Evolutionary conservation across 2,888 invertebrate genomes (phyloP).

Genomic region (Acrobasis suavella): DNA sequence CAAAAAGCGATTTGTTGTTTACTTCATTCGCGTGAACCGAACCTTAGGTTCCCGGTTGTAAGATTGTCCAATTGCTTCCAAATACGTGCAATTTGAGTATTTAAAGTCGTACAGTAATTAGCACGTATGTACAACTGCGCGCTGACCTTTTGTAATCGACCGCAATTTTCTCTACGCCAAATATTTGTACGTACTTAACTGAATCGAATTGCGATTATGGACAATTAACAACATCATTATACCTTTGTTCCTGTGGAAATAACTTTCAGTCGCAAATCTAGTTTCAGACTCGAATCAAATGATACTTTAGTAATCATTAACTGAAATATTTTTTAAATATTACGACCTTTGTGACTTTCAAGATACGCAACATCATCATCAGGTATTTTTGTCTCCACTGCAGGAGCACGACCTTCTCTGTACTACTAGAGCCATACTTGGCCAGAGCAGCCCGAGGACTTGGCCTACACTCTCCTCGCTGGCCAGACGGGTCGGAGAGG

Average conservation of each 20-base stretch:
- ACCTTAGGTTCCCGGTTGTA: not conserved
- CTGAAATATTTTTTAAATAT: no score
- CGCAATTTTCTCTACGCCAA: slow-evolving; percentile 18
- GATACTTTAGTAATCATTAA: no score
- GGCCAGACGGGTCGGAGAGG: no score
- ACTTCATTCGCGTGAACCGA: not conserved
- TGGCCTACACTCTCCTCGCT: no score
- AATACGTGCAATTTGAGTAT: slow-evolving; percentile 11
- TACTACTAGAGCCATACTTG: no score
- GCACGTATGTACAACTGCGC: slow-evolving; percentile 9
- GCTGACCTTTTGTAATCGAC: slow-evolving; percentile 19
- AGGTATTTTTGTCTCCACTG: no score
- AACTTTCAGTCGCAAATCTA: not conserved
- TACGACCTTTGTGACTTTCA: no score
- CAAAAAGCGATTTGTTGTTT: no score
- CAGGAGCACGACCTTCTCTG: no score
- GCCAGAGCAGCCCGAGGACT: no score
- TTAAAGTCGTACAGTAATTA: slow-evolving; percentile 16
- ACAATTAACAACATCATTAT: slow-evolving; percentile 17
- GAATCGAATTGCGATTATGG: slow-evolving; percentile 10
- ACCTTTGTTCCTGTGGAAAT: not conserved
- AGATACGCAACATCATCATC: no score
- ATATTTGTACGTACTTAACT: slow-evolving; percentile 7
- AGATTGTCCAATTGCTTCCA: slow-evolving; percentile 17
- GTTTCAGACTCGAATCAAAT: no score